phyloP scores from a whole-genome alignment of 2,888 invertebrate species.

The Monochamus alternatus region DNA sequence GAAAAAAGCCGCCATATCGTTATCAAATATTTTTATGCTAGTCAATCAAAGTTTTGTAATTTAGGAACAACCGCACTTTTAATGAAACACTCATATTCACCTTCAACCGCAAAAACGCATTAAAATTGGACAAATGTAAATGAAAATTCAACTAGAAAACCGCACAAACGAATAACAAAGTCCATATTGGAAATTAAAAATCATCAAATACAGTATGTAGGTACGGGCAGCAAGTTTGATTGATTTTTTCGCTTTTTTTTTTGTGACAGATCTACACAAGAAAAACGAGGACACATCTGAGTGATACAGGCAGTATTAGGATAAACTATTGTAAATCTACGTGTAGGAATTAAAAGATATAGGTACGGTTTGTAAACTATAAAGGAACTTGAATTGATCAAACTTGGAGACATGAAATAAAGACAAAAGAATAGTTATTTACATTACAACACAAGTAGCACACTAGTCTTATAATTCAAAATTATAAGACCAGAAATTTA shows the following conservation, averaged over 20 bases:
- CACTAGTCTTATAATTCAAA: no score
- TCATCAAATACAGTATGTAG: slow-evolving; percentile 38
- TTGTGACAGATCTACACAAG: slow-evolving; percentile 39
- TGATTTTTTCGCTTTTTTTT: slow-evolving; percentile 38
- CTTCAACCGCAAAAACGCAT: slow-evolving; percentile 67
- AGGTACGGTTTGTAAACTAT: no score
- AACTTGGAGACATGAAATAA: no score
- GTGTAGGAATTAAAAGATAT: no score
- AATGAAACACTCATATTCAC: slow-evolving; percentile 65
- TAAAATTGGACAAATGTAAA: slow-evolving; percentile 67
- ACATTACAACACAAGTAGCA: no score
- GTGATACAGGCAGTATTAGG: slow-evolving; percentile 8
- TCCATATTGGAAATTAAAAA: slow-evolving; percentile 49
- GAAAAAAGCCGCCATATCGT: not conserved
- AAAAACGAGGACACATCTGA: slow-evolving; percentile 46
- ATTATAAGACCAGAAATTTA: no score
- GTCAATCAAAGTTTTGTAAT: slow-evolving; percentile 64
- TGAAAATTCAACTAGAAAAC: slow-evolving; percentile 66
- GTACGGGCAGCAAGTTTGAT: slow-evolving; percentile 37
- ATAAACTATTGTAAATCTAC: no score
- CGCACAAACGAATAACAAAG: slow-evolving; percentile 64
- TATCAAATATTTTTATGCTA: slow-evolving; percentile 44
- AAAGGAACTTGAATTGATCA: no score
- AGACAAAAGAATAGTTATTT: no score
- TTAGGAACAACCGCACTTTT: slow-evolving; percentile 63